These are phyloP conservation scores for Notoglanidium macrostoma DNA, from an alignment of 2,797 vertebrate genomes.

Conservation along the genomic window DNA sequence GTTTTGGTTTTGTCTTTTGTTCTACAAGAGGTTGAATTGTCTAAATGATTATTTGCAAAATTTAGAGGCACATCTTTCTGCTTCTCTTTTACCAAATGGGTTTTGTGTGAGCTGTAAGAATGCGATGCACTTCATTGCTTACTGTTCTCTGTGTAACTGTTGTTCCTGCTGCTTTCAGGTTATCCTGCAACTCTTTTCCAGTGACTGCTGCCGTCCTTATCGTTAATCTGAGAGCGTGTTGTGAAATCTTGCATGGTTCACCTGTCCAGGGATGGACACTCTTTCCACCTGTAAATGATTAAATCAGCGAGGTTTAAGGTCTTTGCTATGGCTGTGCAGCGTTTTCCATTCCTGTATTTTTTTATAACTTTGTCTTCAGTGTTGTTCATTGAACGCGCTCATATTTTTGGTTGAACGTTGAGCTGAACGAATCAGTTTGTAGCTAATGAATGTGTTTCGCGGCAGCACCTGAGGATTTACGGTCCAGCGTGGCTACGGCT, in stretches of 20 bases:
- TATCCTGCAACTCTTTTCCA: not conserved
- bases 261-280: no score
- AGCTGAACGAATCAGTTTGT: no score
- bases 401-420: no score
- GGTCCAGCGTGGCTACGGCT: no score
- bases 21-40: not conserved
- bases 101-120: not conserved
- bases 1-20: not conserved
- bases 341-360: not conserved
- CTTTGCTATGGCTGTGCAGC: not conserved
- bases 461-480: no score
- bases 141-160: not conserved
- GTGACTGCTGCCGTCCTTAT: not conserved
- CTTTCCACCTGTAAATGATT: not conserved
- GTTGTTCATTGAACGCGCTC: no score
- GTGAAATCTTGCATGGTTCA: not conserved
- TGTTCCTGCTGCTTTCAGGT: not conserved
- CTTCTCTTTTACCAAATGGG: not conserved
- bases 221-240: not conserved
- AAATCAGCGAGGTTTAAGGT: not conserved
- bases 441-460: no score
- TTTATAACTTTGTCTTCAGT: not conserved
- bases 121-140: not conserved
- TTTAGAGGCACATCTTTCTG: not conserved
- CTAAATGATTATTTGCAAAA: not conserved